Evolutionary conservation across 1,140 invertebrate species (phyloP), one percentile per base, ranked within the genome.

Genomic region (Armadillidium nasatum): DNA sequence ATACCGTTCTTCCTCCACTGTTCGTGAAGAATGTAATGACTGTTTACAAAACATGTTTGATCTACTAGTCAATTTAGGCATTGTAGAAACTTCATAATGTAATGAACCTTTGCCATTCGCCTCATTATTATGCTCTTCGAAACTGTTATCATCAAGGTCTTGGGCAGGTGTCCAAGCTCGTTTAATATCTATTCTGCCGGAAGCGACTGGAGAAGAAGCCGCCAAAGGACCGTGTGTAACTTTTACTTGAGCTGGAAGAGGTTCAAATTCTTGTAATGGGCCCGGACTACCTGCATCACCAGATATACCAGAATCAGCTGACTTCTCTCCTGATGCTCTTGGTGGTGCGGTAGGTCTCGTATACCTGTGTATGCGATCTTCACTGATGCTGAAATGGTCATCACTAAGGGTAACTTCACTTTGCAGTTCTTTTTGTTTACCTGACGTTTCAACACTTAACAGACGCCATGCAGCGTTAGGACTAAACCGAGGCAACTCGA

Each of bases 401-500:
- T 83, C 83, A 69, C 82, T 80, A 79, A 71, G 81, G 9, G 72
- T 75, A 71, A 66, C 77, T 44, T 80, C 80, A 69, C 76, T 77
- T 7, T 74, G 77, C 0, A 46, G 50, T 10, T 80, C 72, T 13
- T 60, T 50, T 0, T 77, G 76, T 15, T 68, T 69, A 67, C 71
- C 72, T 19, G 73, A 70, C 50, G 78, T 76, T n/a, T 83, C 82
- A 15, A 84, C 75, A 60, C 81, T 83, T 7, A 94, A 85, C 23
- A 90, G 87, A 80, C 90, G 87, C 93, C 92, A 94, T 0, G 92
- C 93, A n/a, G 91, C 88, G 0, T 90, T 88, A 3, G 93, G 92
- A 15, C 91, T 93, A 85, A 94, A 94, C 76, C 90, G 84, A 0
- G 92, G 91, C 22, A 92, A 89, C 75, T 91, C 89, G 13, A 89